A percentile compares a stretch with the other conserved stretches of the same genome.
Conservation (phyloP, 2,888 invertebrate genomes). For the Thymelicus sylvestris region DNA sequence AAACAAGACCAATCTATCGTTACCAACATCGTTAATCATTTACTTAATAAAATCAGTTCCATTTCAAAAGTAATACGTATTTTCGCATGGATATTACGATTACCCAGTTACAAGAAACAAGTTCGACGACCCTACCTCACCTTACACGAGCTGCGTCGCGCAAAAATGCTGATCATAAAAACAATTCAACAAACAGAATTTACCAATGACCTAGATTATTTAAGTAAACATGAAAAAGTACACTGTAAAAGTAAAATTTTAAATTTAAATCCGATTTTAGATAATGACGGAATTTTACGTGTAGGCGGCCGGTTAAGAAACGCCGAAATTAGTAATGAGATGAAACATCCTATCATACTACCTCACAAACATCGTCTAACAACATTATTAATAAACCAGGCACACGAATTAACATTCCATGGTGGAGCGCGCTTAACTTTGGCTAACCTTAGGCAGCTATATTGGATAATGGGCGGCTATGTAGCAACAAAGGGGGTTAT, state of each 20-base stretch:
- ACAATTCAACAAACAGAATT: too few species aligned
- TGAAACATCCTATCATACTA: conserved; percentile 34
- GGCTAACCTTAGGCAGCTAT: conserved; percentile 38
- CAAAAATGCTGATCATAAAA: too few species aligned
- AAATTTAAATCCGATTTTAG: conserved; percentile 36
- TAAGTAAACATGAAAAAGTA: too few species aligned
- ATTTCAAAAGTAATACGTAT: too few species aligned
- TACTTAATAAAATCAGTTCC: too few species aligned
- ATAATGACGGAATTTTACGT: conserved; percentile 27
- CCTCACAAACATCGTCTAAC: conserved; percentile 37
- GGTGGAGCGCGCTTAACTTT: conserved; percentile 40
- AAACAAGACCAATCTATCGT: too few species aligned
- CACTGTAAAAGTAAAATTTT: conserved; percentile 12
- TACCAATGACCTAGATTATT: too few species aligned
- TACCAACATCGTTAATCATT: too few species aligned
- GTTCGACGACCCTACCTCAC: too few species aligned
- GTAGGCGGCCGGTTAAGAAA: conserved; percentile 36
- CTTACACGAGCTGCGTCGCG: too few species aligned
- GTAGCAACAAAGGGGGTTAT: conserved; percentile 32
- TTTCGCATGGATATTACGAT: too few species aligned
- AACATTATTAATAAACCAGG: conserved; percentile 39
- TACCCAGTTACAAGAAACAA: too few species aligned
- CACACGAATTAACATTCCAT: conserved; percentile 42
- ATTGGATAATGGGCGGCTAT: conserved; percentile 41
- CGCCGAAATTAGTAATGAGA: neutral